Evolutionary conservation across 1,140 invertebrate species (phyloP), one percentile per base, ranked within the genome.

Genomic region (Sipha flava): DNA sequence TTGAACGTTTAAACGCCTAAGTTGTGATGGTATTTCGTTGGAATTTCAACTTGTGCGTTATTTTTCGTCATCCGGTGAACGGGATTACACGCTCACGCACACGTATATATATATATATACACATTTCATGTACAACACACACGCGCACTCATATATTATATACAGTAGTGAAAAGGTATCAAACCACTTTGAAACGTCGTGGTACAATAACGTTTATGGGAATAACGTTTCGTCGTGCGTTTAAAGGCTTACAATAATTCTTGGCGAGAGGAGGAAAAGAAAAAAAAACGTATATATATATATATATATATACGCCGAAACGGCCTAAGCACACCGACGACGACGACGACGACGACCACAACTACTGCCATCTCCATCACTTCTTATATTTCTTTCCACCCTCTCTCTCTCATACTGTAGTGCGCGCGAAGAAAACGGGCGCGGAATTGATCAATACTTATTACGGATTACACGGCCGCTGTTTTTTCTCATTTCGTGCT

Each of bases 381-480:
- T 14, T 43, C 18, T 21, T 21, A 31, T 23, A 7, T 10, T 31
- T 29, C n/a, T 6, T 4, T 14, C 62, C 1, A 12, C 34, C 6
- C 12, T 31, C 29, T n/a, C 6, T 16, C 6, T 40, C 34, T 66
- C 21, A 5, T 21, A n/a, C 47, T 10, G 29, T 31, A 18, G 10
- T 26, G 18, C 47, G n/a, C 70, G 14, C 49, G 52, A 75, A 77
- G 73, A 77, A 77, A 77, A 57, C 73, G 34, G 73, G 66, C 66
- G 52, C 73, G 49, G 73, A 77, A 77, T 77, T 77, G 73, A 77
- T 77, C 73, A 77, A 77, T 77, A 77, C 73, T 77, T 77, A 77
- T 77, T 77, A 77, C 73, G 73, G 73, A 77, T 77, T 77, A 77
- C 73, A 77, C 73, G 73, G 73, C 73, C 73, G 73, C 52, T 77